Base-by-base conservation (phyloP, 2,113 vertebrate species). In the Struthidea cinerea region DNA sequence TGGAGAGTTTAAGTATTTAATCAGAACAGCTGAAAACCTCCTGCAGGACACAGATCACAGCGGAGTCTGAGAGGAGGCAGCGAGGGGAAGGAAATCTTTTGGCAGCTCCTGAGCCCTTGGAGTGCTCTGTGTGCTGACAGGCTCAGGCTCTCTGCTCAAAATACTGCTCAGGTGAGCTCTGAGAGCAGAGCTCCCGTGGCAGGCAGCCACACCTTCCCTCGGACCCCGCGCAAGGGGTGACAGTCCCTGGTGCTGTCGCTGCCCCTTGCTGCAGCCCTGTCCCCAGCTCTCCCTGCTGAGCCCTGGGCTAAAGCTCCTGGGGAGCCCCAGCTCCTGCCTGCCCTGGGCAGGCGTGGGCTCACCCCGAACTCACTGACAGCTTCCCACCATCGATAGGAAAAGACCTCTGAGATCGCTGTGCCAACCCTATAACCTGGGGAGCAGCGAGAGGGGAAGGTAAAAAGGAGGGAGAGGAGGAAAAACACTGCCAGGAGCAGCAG, bases 301-400 rank as follows among this genome's bases (percentile, higher is more conserved):
- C 65, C 49, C 73, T 26, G 74, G 39, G 7, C 7, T 1, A 23
- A 21, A 22, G 44, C 23, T 83, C 32, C 39, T 10, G 67, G 23
- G 30, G 19, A 74, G 3, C 64, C 15, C 56, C 46, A 50, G 28
- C 44, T 65, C 5, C 8, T 52, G 27, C 6, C 6, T 27, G 6
- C 2, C 2, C 1, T 7, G 13, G 39, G 7, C 39, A 85, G 23
- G 11, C 49, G 37, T 5, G 53, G 17, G 9, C n/a, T 13, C 49
- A 2, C 1, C 44, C 50, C 49, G 46, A 4, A 3, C 47, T 5
- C 53, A 3, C 21, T 2, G 16, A 1, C 1, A 5, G 56, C 46
- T 35, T 16, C 22, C 7, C 52, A 7, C 5, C 16, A 11, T 1
- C 7, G 1, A 2, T 0, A 3, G 24, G 42, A 10, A 41, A n/a